phyloP scores from a whole-genome alignment of 2,888 invertebrate genomes.

The Aspidiotus rigidus region DNA sequence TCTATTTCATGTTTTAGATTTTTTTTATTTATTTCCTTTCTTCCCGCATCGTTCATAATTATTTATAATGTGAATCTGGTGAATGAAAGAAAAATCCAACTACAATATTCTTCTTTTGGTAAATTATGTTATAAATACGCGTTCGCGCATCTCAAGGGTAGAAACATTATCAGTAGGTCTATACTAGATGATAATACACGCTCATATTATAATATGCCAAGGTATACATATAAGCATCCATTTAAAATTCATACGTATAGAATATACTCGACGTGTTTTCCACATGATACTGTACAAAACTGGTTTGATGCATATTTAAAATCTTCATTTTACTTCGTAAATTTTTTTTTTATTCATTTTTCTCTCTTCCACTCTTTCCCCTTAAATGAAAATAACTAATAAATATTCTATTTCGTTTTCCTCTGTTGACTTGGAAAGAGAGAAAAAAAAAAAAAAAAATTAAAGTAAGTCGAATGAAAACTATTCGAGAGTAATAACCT shows the following conservation, averaged over 20 bases:
- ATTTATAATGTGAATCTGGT: not conserved
- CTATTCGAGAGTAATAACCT: constrained; percentile 3
- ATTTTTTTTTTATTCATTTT: not conserved
- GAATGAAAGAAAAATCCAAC: not conserved
- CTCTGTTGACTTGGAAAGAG: not conserved
- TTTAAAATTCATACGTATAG: constrained; percentile 4
- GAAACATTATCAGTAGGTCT: not conserved
- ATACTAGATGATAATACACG: not conserved
- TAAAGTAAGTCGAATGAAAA: not conserved
- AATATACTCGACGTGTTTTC: not conserved
- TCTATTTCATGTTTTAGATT: not conserved
- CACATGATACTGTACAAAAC: not conserved
- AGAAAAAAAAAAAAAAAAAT: not conserved
- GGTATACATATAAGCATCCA: not conserved
- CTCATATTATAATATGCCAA: not conserved
- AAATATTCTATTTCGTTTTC: constrained; percentile 2
- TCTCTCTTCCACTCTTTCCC: too few relatives aligned
- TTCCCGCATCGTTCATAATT: not conserved
- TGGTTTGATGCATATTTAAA: constrained; percentile 1
- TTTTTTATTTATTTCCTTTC: not conserved
- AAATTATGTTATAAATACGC: constrained; percentile 2
- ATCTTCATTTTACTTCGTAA: constrained; percentile 4
- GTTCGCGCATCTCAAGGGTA: constrained; percentile 1
- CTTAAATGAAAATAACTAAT: not conserved
- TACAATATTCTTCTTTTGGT: not conserved